These are phyloP conservation scores for Octonoba sinensis DNA, from an alignment of 2,888 invertebrate genomes.

Conservation along the genomic window DNA sequence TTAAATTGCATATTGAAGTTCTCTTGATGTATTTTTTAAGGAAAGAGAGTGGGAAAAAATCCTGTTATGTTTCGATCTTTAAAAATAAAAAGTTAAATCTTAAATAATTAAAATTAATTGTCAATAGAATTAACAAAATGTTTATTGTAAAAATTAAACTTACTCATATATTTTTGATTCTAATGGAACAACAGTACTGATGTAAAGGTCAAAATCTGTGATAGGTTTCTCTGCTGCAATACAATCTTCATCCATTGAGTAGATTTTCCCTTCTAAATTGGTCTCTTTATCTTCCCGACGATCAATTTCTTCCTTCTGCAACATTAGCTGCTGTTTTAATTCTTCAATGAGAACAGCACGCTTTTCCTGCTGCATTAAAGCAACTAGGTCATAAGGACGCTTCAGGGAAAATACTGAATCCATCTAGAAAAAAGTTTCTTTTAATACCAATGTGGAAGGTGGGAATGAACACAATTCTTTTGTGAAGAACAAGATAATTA, in stretches of 20 bases:
- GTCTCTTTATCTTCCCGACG: slow-evolving; percentile 75
- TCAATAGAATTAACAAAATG: too few relatives aligned
- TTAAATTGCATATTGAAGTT: too few relatives aligned
- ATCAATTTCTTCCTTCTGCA: slow-evolving; percentile 77
- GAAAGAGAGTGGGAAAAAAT: too few relatives aligned
- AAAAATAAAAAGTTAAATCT: too few relatives aligned
- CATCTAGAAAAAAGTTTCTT: slow-evolving; percentile 73
- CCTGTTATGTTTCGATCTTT: too few relatives aligned
- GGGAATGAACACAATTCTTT: background rate
- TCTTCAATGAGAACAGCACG: slow-evolving; percentile 77
- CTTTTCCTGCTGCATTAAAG: slow-evolving; percentile 82
- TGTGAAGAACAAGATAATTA: background rate
- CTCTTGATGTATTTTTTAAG: too few relatives aligned
- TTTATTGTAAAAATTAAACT: background rate
- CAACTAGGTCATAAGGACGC: slow-evolving; percentile 81
- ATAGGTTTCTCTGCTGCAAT: slow-evolving; percentile 77
- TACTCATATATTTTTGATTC: slow-evolving; percentile 52
- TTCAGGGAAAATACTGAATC: slow-evolving; percentile 82
- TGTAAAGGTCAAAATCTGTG: slow-evolving; percentile 79
- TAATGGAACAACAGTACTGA: slow-evolving; percentile 71
- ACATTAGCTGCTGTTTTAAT: slow-evolving; percentile 78
- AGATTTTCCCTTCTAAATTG: slow-evolving; percentile 77
- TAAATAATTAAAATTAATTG: too few relatives aligned
- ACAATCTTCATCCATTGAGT: slow-evolving; percentile 78
- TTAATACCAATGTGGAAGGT: background rate